Evolutionary conservation across 2,113 vertebrate species (phyloP), one percentile per base, ranked within the genome.

Genomic region (Podarcis cretensis): DNA sequence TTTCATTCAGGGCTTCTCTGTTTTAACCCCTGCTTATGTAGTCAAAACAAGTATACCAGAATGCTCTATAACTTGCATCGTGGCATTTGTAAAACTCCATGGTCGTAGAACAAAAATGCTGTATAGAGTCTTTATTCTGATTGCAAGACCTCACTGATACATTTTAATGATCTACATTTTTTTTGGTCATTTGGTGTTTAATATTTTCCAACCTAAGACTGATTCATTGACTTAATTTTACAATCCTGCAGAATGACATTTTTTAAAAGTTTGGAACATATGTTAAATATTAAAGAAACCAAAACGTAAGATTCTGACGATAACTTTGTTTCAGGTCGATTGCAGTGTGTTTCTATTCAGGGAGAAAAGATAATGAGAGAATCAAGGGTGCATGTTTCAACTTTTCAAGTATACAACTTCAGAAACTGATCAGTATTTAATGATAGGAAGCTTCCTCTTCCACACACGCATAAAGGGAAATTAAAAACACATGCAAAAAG

Each of bases 261-360:
- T 86, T 8, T 88, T 88, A 84, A 83, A 88, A 85, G 91, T 87
- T 86, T 87, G 87, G 85, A 93, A 93, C 37, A 68, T 43, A 77
- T 14, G 37, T 65, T 43, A 88, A 88, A 83, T 35, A 43, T n/a
- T 18, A 87, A 74, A 89, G 63, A 87, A 78, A 69, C 86, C 37
- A 75, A 80, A 89, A 89, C 85, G 90, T 93, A 92, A 89, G 5
- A 37, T 89, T 92, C 25, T 76, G 87, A 54, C 4, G 85, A 84
- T 65, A 37, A 40, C 84, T 92, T 63, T 14, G 59, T 63, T 20
- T 63, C 87, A 89, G 91, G 92, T 84, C 85, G 30, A 14, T 54
- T 85, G 14, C 21, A 43, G 16, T 25, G 2, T 80, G 20, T 54
- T 79, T 79, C 54, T 48, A 69, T 6, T 37, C 10, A 76, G 6